These are phyloP conservation scores for Macropis europaea DNA, from an alignment of 2,888 invertebrate species.

Conservation along the genomic window DNA sequence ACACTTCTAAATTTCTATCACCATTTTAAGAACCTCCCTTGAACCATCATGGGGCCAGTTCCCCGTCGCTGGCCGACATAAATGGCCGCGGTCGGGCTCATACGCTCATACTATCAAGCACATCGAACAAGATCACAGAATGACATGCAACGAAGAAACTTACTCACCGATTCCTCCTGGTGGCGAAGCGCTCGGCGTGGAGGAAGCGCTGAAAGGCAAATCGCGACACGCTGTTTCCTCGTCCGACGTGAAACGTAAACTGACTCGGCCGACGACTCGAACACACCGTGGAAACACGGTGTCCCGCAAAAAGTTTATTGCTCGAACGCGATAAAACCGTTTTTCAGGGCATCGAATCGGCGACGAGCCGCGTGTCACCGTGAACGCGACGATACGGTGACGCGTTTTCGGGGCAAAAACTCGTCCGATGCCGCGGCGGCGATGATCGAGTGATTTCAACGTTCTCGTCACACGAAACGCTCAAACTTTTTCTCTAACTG, in stretches of 20 bases:
- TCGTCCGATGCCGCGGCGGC: too few relatives aligned
- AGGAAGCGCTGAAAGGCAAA: not conserved
- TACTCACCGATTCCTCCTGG: slow-evolving; percentile 23
- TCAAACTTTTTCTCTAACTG: too few relatives aligned
- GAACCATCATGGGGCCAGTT: too few relatives aligned
- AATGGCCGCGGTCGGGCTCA: too few relatives aligned
- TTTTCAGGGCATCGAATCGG: not conserved
- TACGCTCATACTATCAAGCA: too few relatives aligned
- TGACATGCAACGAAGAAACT: slow-evolving; percentile 17
- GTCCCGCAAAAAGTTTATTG: slow-evolving; percentile 37
- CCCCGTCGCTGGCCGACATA: slow-evolving; percentile 26
- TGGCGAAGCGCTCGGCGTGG: too few relatives aligned
- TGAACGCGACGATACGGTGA: not conserved
- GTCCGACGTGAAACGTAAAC: slow-evolving; percentile 36
- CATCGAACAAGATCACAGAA: slow-evolving; percentile 2
- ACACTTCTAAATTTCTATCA: too few relatives aligned
- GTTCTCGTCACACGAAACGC: too few relatives aligned
- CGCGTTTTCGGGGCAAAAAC: not conserved
- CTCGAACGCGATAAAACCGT: slow-evolving; percentile 1
- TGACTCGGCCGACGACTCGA: slow-evolving; percentile 29
- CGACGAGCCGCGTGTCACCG: not conserved
- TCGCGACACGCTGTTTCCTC: slow-evolving; percentile 31
- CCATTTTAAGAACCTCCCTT: too few relatives aligned
- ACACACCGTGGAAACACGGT: slow-evolving; percentile 15
- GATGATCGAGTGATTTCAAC: not conserved